Percentiles rank a stretch among this genome's conserved stretches.
Evolutionary conservation across 2,797 vertebrate genomes (phyloP).

Genomic region (Limnodromus scolopaceus): DNA sequence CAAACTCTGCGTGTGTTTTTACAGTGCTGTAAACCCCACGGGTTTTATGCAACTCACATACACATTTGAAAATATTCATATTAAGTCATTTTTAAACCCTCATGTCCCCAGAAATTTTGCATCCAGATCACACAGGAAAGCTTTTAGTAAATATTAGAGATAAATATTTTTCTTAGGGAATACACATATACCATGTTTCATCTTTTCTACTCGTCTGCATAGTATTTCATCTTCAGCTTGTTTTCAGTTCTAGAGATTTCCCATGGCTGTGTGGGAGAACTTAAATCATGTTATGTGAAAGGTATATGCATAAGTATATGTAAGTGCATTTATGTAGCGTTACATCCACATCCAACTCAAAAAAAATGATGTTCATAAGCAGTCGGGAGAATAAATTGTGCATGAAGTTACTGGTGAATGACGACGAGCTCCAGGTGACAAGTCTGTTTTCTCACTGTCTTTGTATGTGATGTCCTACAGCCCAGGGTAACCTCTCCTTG

Average conservation of each 20-base stretch:
- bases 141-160: not conserved
- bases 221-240: not conserved
- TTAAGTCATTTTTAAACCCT: not conserved
- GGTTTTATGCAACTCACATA: not conserved
- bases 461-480: too few relatives aligned
- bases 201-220: not conserved
- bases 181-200: not conserved
- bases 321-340: not conserved
- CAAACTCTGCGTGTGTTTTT: rapidly evolving
- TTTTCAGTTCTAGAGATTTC: not conserved
- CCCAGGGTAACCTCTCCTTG: rapidly evolving
- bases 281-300: not conserved
- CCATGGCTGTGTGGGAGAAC: not conserved
- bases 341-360: not conserved
- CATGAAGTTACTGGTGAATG: not conserved
- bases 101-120: not conserved
- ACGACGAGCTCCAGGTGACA: not conserved
- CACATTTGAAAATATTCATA: not conserved
- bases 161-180: conserved; percentile 3
- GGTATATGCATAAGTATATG: too few relatives aligned
- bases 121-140: not conserved
- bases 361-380: not conserved
- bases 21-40: rapidly evolving
- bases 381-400: not conserved
- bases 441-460: not conserved